Evolutionary conservation across 1,140 invertebrate genomes (phyloP).

Genomic region (Cylas formicarius): DNA sequence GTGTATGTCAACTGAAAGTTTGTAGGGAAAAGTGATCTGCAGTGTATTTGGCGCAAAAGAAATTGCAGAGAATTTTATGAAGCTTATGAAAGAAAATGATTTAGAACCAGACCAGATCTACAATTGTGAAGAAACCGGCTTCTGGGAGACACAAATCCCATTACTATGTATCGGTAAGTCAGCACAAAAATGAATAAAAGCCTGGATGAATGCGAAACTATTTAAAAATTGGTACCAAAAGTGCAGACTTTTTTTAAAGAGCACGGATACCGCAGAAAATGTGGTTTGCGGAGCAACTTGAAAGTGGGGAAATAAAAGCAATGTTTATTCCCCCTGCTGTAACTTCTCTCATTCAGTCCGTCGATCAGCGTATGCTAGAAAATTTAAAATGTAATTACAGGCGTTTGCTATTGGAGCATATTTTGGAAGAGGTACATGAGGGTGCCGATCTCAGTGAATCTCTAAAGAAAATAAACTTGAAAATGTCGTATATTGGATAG

Average conservation of each 20-base stretch:
- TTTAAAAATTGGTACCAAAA: constrained; percentile 35
- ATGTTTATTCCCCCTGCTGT: constrained; percentile 45
- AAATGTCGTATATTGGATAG: constrained; percentile 4
- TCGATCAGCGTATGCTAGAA: constrained; percentile 45
- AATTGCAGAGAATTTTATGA: too few species aligned
- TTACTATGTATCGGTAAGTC: constrained; percentile 28
- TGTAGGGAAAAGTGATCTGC: too few species aligned
- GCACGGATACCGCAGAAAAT: constrained; percentile 32
- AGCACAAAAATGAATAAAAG: constrained; percentile 12
- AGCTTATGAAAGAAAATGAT: too few species aligned
- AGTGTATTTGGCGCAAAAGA: too few species aligned
- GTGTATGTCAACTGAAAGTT: too few species aligned
- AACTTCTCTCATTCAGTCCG: constrained; percentile 44
- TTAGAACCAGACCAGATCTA: too few species aligned
- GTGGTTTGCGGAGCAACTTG: constrained; percentile 37
- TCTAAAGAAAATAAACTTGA: not conserved
- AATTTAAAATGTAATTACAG: constrained; percentile 36
- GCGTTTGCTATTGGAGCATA: too few species aligned
- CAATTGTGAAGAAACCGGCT: too few species aligned
- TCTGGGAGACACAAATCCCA: constrained; percentile 36
- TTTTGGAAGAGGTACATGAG: constrained; percentile 1
- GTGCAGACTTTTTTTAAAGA: constrained; percentile 30
- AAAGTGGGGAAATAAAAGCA: constrained; percentile 37
- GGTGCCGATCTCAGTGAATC: not conserved
- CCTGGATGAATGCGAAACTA: constrained; percentile 32